These are phyloP conservation scores for Harpagifer antarcticus DNA, from an alignment of 2,797 vertebrate species.

Conservation along the genomic window DNA sequence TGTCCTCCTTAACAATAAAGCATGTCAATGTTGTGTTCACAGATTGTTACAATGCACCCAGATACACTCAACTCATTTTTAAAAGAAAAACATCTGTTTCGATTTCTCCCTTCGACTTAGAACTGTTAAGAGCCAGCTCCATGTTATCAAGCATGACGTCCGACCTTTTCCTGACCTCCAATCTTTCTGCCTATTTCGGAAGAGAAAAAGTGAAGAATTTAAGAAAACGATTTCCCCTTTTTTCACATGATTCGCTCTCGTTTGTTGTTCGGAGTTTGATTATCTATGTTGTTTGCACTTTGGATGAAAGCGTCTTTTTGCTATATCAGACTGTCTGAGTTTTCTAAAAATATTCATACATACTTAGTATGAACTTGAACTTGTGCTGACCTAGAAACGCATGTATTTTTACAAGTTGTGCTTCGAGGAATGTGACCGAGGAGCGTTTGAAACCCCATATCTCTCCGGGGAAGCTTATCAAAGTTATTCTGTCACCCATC, in stretches of 20 bases:
- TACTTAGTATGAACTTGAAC: not conserved
- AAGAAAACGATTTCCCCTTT: slow-evolving; percentile 9
- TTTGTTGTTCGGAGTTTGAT: too few relatives aligned
- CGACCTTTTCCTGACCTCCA: slow-evolving; percentile 40
- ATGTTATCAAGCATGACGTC: slow-evolving; percentile 26
- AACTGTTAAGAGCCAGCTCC: not conserved
- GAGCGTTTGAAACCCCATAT: slow-evolving; percentile 29
- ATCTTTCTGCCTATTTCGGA: not conserved
- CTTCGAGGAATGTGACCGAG: slow-evolving; percentile 16
- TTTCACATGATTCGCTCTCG: too few relatives aligned
- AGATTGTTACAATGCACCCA: too few relatives aligned
- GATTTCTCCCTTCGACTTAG: not conserved
- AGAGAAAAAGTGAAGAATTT: slow-evolving; percentile 38
- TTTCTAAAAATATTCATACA: not conserved
- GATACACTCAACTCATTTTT: too few relatives aligned
- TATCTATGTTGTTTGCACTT: not conserved
- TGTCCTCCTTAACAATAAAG: too few relatives aligned
- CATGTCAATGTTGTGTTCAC: too few relatives aligned
- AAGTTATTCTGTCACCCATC: slow-evolving; percentile 37
- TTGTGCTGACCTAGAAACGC: not conserved
- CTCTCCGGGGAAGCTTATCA: slow-evolving; percentile 6
- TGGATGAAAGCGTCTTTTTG: not conserved
- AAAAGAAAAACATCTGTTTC: too few relatives aligned
- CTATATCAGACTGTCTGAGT: not conserved
- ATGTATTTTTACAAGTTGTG: not conserved